phyloP scores from a whole-genome alignment of 2,797 vertebrate genomes.

The Diplodus puntazzo region DNA sequence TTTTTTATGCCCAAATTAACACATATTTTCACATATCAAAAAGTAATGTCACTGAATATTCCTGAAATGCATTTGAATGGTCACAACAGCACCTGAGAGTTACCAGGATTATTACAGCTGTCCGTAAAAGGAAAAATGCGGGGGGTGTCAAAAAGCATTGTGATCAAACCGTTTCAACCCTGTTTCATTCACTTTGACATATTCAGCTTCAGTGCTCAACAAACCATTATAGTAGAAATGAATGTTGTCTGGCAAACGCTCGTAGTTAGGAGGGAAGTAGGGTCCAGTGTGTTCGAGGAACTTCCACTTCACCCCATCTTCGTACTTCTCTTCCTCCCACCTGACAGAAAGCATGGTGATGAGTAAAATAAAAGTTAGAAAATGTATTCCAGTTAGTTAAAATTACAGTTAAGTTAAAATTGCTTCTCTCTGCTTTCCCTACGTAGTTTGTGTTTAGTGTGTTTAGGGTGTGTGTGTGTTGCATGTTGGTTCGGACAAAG shows the following conservation, averaged over 20 bases:
- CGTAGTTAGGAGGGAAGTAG: constrained; percentile 81
- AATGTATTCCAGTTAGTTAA: not conserved
- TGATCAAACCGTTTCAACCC: not conserved
- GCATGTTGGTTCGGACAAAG: not conserved
- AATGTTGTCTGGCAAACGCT: constrained; percentile 76
- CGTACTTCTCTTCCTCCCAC: constrained; percentile 87
- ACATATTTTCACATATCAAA: not conserved
- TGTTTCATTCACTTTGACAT: not conserved
- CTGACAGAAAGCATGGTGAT: constrained; percentile 51
- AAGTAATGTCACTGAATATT: not conserved
- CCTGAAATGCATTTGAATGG: not conserved
- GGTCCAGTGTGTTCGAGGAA: constrained; percentile 85
- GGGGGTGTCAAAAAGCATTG: not conserved
- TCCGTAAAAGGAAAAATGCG: not conserved
- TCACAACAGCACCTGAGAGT: constrained; percentile 1
- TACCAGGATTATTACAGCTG: not conserved
- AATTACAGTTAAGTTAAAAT: constrained; percentile 30
- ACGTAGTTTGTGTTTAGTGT: constrained; percentile 5
- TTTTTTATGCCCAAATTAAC: not conserved
- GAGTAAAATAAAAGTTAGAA: not conserved
- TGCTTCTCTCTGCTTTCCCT: not conserved
- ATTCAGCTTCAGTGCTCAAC: constrained; percentile 13
- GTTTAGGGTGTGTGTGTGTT: constrained; percentile 3
- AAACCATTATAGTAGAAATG: constrained; percentile 83
- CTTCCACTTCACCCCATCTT: constrained; percentile 85